Evolutionary conservation across 64 coral and sea anemone species (phyloP).

Genomic region (Montipora foliosa): DNA sequence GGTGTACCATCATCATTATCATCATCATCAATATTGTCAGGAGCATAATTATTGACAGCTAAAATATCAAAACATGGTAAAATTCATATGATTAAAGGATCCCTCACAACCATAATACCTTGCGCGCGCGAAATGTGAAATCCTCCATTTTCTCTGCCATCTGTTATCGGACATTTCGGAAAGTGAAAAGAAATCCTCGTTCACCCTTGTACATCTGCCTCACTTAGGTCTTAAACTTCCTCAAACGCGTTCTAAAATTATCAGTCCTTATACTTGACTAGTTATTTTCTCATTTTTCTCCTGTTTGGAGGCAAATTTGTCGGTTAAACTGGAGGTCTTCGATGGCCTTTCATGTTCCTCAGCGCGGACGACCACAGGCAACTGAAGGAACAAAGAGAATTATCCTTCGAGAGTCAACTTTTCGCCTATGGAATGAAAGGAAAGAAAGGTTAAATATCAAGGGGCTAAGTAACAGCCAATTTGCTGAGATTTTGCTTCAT

Average conservation of each 20-base stretch:
- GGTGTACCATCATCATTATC: not conserved
- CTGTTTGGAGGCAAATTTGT: slow-evolving; percentile 7
- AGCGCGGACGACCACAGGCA: slow-evolving; percentile 7
- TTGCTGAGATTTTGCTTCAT: slow-evolving; percentile 23
- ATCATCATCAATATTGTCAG: not conserved
- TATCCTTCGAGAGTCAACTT: slow-evolving; percentile 14
- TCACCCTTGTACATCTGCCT: not conserved
- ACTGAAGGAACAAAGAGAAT: slow-evolving; percentile 6
- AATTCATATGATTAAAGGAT: not conserved
- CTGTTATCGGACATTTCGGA: not conserved
- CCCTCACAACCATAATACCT: slow-evolving; percentile 10
- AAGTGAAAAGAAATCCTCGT: not conserved
- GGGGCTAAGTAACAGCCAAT: slow-evolving; percentile 22
- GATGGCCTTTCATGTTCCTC: slow-evolving; percentile 26
- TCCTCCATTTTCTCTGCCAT: slow-evolving; percentile 25
- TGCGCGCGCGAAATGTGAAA: not conserved
- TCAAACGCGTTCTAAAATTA: not conserved
- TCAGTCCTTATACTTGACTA: not conserved
- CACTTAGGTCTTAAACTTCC: not conserved
- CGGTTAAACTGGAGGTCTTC: not conserved
- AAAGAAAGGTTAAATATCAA: slow-evolving; percentile 26
- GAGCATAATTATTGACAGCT: not conserved
- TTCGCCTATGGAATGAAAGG: not conserved
- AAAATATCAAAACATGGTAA: not conserved
- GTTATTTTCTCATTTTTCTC: not conserved